Conservation (phyloP, 2,888 invertebrate species). For the Macropis europaea region DNA sequence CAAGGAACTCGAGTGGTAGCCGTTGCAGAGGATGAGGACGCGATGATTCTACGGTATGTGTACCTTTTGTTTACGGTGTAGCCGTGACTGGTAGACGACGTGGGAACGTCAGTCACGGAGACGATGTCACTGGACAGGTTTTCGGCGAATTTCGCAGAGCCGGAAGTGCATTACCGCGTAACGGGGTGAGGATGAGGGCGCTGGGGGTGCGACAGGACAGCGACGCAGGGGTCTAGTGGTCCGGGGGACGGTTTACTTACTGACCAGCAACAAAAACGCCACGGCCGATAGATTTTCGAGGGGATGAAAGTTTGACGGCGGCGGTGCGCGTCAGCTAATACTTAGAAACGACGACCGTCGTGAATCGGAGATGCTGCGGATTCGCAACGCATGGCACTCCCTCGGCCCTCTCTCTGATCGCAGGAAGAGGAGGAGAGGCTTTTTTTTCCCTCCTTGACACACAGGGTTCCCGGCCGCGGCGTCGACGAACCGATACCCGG, state of each 20-base stretch:
- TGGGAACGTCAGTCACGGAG: constrained; percentile 1
- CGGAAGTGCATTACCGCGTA: constrained; percentile 65
- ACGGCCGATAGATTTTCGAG: too few relatives aligned
- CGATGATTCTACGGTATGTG: constrained; percentile 14
- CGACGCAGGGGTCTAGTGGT: constrained; percentile 68
- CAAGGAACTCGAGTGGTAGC: constrained; percentile 1
- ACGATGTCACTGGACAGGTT: constrained; percentile 15
- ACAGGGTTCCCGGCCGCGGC: constrained; percentile 37
- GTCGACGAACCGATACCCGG: constrained; percentile 52
- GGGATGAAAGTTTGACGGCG: too few relatives aligned
- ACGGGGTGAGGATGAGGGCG: constrained; percentile 41
- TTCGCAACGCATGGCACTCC: constrained; percentile 74
- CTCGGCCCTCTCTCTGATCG: constrained; percentile 58
- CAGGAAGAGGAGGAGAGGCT: constrained; percentile 46
- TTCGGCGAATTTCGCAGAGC: constrained; percentile 55
- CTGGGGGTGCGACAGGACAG: constrained; percentile 57
- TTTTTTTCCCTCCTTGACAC: constrained; percentile 56
- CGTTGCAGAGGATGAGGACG: not conserved
- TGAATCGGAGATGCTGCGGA: constrained; percentile 56
- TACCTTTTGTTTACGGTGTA: constrained; percentile 52
- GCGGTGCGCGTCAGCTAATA: too few relatives aligned
- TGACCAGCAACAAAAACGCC: constrained; percentile 62
- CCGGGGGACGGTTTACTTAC: constrained; percentile 67
- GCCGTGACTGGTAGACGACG: not conserved
- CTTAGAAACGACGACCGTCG: constrained; percentile 36